A percentile compares a stretch with the other conserved stretches of the same genome.
These are phyloP conservation scores for Sebastes hopkinsi DNA, from an alignment of 2,797 vertebrate genomes.

Conservation along the genomic window DNA sequence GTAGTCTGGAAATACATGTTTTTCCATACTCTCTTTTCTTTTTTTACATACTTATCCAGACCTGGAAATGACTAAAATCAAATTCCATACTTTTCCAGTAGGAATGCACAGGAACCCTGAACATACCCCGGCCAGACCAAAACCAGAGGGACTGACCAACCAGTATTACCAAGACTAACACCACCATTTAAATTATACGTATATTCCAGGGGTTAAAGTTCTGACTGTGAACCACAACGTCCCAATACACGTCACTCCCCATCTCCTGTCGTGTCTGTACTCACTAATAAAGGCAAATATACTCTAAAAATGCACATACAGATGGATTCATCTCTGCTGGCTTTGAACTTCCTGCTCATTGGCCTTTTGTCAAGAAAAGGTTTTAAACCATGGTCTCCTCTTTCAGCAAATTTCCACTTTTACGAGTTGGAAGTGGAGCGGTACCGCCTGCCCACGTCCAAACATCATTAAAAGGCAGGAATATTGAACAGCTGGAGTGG, in stretches of 20 bases:
- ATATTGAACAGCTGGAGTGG: conserved; percentile 38
- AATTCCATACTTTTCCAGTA: no score
- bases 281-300: background rate
- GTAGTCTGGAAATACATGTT: no score
- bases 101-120: no score
- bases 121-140: no score
- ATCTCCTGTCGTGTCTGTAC: background rate
- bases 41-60: no score
- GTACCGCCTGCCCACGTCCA: background rate
- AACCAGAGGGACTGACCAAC: no score
- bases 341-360: background rate
- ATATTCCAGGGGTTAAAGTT: background rate
- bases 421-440: background rate
- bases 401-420: conserved; percentile 10
- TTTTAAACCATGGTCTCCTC: background rate
- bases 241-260: background rate
- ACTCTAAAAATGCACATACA: background rate
- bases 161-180: background rate
- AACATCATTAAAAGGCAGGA: conserved; percentile 49
- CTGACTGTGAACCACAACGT: background rate
- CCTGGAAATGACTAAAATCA: no score
- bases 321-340: background rate
- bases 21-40: no score
- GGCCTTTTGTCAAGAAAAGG: background rate
- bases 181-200: background rate